Evolutionary conservation across 1,140 invertebrate species (phyloP).

Genomic region (Ips typographus): DNA sequence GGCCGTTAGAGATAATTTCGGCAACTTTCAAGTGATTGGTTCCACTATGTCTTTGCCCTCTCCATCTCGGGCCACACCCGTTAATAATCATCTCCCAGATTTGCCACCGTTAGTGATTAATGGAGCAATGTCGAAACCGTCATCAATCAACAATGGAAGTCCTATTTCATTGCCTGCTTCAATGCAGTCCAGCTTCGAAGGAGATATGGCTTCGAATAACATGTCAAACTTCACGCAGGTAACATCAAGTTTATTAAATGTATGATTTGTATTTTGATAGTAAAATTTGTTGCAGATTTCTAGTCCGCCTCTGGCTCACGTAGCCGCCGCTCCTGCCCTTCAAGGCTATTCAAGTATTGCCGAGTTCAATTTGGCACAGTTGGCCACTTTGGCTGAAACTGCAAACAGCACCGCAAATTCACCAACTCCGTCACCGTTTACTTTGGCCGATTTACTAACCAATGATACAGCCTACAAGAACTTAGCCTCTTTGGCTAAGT

Average conservation of each 20-base stretch:
- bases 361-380: constrained; percentile 79
- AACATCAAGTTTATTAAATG: background rate
- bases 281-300: constrained; percentile 42
- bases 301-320: constrained; percentile 52
- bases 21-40: constrained; percentile 67
- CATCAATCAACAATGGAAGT: constrained; percentile 50
- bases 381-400: constrained; percentile 75
- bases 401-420: constrained; percentile 64
- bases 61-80: constrained; percentile 7
- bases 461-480: constrained; percentile 84
- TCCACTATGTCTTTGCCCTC: background rate
- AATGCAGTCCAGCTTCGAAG: constrained; percentile 78
- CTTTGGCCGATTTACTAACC: constrained; percentile 70
- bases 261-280: background rate
- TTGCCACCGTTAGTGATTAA: constrained; percentile 42
- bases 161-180: constrained; percentile 67
- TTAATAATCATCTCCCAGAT: constrained; percentile 18
- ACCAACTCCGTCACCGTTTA: constrained; percentile 64
- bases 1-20: constrained; percentile 66
- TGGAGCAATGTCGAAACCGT: constrained; percentile 31
- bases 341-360: constrained; percentile 70
- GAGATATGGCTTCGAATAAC: constrained; percentile 52
- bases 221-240: constrained; percentile 54
- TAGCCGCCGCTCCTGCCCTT: constrained; percentile 53
- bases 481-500: constrained; percentile 83